Evolutionary conservation across 2,797 vertebrate species (phyloP).

Genomic region (Hipposideros larvatus): DNA sequence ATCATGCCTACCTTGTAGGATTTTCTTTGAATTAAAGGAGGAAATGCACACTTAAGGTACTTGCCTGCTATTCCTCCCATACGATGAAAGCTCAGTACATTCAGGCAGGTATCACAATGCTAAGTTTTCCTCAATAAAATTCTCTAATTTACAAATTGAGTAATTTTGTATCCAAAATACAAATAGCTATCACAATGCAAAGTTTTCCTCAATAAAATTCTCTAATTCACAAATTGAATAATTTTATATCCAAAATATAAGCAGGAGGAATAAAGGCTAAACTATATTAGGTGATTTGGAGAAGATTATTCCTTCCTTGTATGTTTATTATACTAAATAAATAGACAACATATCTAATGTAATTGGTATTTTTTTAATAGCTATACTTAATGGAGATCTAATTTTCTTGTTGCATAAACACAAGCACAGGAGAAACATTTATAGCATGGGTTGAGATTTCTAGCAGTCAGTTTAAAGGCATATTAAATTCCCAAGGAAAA

Average conservation of each 20-base stretch:
- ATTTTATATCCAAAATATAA: not conserved
- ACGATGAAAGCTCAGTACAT: not conserved
- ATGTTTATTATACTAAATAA: not conserved
- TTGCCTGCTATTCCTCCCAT: not conserved
- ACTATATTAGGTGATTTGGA: not conserved
- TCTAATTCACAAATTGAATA: not conserved
- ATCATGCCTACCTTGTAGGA: rapidly evolving
- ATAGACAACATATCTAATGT: not conserved
- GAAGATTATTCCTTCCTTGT: not conserved
- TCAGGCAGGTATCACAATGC: not conserved
- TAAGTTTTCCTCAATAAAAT: not conserved
- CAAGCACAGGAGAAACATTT: not conserved
- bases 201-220: not conserved
- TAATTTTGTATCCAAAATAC: not conserved
- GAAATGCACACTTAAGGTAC: not conserved
- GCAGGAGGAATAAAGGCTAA: not conserved
- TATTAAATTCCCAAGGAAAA: not conserved
- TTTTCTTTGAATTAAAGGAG: not conserved
- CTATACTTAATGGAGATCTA: not conserved
- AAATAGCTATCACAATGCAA: not conserved
- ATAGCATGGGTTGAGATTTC: not conserved
- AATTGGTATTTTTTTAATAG: not conserved
- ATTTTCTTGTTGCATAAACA: not conserved
- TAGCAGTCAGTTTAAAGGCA: not conserved
- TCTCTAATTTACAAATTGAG: not conserved